Evolutionary conservation across 2,113 vertebrate species (phyloP), one percentile per base, ranked within the genome.

Genomic region (Neogobius melanostomus): DNA sequence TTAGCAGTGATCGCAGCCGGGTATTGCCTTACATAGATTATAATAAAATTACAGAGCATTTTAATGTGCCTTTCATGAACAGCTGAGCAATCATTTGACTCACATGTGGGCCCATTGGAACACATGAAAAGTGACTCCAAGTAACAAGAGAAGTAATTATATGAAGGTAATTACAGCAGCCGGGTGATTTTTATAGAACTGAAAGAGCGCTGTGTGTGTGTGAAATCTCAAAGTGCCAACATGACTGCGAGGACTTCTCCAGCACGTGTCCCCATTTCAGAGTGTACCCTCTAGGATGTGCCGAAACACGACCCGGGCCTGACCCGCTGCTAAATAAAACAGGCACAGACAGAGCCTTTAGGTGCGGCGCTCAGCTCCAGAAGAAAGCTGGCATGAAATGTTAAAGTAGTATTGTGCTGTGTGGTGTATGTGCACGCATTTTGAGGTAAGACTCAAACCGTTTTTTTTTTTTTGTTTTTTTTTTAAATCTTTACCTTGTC

Each of bases 61-160:
- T 52, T 49, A 75, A 66, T 72, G n/a, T 47, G 42, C 54, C 49
- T 75, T 79, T 79, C 66, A 76, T 45, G 3, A 69, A 48, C 50
- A 77, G 49, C 83, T 77, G 65, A 82, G 68, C 72, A 65, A 15
- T 47, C 10, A 73, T 80, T 73, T 81, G 72, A 84, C 64, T 75
- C 63, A 43, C 16, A 75, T 56, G 28, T 53, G 12, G 64, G 12
- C 8, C 36, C 44, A 69, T 73, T 68, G 79, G 21, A 70, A 75
- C 57, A n/a, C 8, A 71, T 73, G 78, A 81, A 62, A 67, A 73
- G n/a, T 15, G 53, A 47, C 44, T 70, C 75, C 69, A 61, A 81
- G 77, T 75, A 72, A 67, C 68, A 21, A 76, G 6, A 67, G 21
- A 21, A 68, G 61, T 71, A 44, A 79, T 71, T 73, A 64, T 72